Evolutionary conservation across 2,113 vertebrate species (phyloP).

Genomic region (Catharus minimus): DNA sequence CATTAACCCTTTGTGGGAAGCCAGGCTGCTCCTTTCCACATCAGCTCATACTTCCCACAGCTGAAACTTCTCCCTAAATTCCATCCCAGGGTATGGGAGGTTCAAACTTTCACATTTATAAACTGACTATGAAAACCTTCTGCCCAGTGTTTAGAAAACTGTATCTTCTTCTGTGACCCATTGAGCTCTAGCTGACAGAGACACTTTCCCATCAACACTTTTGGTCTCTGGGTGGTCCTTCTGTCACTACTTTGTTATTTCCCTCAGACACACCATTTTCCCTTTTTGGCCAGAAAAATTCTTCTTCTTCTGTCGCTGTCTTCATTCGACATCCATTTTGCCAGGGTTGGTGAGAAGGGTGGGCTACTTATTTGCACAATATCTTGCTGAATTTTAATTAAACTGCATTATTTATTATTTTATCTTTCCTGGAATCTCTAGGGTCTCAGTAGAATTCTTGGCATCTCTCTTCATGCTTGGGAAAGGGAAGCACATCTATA

Average conservation of each 20-base stretch:
- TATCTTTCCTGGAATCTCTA: not conserved
- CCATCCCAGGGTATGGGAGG: not conserved
- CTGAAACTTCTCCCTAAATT: not conserved
- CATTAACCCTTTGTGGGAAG: not conserved
- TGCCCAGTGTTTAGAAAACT: not conserved
- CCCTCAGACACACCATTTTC: fast-evolving
- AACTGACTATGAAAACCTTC: not conserved
- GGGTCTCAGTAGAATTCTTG: not conserved
- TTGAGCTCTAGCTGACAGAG: not conserved
- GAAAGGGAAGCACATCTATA: not conserved
- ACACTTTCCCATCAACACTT: not conserved
- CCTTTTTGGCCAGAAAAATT: not conserved
- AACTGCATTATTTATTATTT: not conserved
- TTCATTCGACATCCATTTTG: not conserved
- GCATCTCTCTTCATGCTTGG: not conserved
- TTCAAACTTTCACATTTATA: not conserved
- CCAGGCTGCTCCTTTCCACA: not conserved
- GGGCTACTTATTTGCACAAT: not conserved
- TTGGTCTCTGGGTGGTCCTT: not conserved
- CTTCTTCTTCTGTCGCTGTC: not conserved
- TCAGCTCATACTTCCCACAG: not conserved
- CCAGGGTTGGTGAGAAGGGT: not conserved
- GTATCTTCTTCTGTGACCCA: not conserved
- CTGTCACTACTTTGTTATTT: not conserved
- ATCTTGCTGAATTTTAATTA: not conserved